Percentiles rank a stretch among this genome's conserved stretches.
Conservation (phyloP, 2,888 invertebrate genomes). For the Cryptosula pallasiana region DNA sequence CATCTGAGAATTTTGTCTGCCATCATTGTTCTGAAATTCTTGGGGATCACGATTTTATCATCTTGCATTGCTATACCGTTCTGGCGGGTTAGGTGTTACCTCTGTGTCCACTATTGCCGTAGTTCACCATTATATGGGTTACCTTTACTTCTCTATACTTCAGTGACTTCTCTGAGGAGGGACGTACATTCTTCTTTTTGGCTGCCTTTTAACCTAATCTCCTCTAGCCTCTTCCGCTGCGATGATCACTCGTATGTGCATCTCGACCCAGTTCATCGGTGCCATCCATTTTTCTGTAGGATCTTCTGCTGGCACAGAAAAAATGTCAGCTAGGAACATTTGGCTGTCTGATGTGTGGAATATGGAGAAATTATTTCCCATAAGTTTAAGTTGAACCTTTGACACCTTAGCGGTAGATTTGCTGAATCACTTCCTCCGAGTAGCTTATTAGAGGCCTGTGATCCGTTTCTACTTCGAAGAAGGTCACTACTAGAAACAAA, state of each 20-base stretch:
- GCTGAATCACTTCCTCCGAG: neutral
- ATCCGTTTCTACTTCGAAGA: neutral
- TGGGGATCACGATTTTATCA: too few relatives aligned
- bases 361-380: neutral
- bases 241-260: neutral
- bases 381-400: too few relatives aligned
- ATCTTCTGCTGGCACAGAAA: neutral
- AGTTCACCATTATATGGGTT: neutral
- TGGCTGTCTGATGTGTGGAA: neutral
- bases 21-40: too few relatives aligned
- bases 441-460: neutral
- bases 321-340: neutral
- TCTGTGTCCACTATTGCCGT: neutral
- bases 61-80: neutral
- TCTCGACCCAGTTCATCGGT: neutral
- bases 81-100: neutral
- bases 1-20: neutral
- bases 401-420: too few relatives aligned
- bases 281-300: neutral
- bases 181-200: neutral
- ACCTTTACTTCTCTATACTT: too few relatives aligned
- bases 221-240: neutral
- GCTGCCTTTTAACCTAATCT: too few relatives aligned
- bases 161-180: neutral
- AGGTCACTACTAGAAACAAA: neutral